A percentile compares a stretch with the other conserved stretches of the same genome.
These are phyloP conservation scores for Sclerodermus sp. DNA, from an alignment of 2,888 invertebrate genomes.

Conservation along the genomic window DNA sequence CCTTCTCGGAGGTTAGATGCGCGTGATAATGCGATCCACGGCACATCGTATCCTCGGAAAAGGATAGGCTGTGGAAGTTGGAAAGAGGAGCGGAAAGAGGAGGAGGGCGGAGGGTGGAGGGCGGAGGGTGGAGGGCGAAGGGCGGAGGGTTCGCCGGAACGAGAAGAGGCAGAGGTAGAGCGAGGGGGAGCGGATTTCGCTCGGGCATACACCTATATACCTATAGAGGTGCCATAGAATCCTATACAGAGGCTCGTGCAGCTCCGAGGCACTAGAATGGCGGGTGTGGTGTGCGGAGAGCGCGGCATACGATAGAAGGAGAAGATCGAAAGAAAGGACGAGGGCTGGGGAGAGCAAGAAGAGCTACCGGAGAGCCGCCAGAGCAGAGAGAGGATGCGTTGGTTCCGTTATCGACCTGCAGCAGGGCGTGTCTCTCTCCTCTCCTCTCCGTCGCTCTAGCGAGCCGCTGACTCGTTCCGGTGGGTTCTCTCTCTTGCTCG, in stretches of 20 bases:
- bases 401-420: constrained; percentile 40
- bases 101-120: constrained; percentile 2
- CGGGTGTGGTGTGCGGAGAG: constrained; percentile 36
- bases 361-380: constrained; percentile 34
- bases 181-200: not conserved
- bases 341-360: constrained; percentile 28
- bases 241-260: not conserved
- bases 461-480: too few species aligned
- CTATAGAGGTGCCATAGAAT: constrained; percentile 20
- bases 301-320: constrained; percentile 22
- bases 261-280: constrained; percentile 23
- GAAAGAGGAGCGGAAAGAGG: constrained; percentile 5
- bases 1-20: constrained; percentile 37
- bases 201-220: constrained; percentile 6
- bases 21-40: constrained; percentile 36
- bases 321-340: constrained; percentile 27
- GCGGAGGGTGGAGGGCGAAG: not conserved
- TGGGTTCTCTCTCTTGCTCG: not conserved
- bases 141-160: not conserved
- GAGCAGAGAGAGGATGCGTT: constrained; percentile 33
- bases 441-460: constrained; percentile 17
- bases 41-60: constrained; percentile 29
- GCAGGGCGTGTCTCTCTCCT: constrained; percentile 35
- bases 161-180: constrained; percentile 7
- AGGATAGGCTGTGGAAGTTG: constrained; percentile 10